Percentiles rank a stretch among this genome's conserved stretches.
Evolutionary conservation across 2,888 invertebrate species (phyloP).

Genomic region (Cecidostiba fungosa): DNA sequence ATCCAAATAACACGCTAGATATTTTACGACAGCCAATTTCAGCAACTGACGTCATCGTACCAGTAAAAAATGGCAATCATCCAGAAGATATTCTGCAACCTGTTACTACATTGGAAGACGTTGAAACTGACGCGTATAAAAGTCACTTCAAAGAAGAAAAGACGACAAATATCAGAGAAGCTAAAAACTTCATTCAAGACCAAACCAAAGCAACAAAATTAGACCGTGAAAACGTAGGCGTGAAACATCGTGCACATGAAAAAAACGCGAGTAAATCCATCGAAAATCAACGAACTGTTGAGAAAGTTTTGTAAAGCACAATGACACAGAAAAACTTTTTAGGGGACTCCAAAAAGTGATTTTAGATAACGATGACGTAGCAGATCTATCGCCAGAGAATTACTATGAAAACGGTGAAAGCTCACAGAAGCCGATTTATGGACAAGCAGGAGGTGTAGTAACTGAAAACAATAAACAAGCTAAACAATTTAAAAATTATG

Average conservation of each 20-base stretch:
- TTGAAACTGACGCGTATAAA: conserved; percentile 15
- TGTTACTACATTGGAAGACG: conserved; percentile 29
- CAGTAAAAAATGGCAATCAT: background rate
- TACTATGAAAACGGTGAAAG: background rate
- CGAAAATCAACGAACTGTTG: background rate
- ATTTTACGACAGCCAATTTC: background rate
- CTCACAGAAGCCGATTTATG: background rate
- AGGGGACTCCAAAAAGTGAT: conserved; percentile 34
- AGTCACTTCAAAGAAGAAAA: background rate
- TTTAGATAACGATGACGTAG: conserved; percentile 10
- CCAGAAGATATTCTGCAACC: conserved; percentile 9
- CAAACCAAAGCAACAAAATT: background rate
- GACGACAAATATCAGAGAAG: conserved; percentile 2
- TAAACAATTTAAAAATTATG: background rate
- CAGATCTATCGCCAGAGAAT: background rate
- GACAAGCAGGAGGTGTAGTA: background rate
- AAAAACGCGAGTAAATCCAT: background rate
- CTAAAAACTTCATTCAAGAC: background rate
- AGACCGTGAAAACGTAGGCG: background rate
- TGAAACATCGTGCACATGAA: background rate
- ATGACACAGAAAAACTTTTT: conserved; percentile 21
- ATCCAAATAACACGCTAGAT: background rate
- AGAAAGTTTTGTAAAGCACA: background rate
- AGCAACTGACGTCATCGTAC: background rate
- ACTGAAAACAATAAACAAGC: background rate